phyloP scores from a whole-genome alignment of 2,888 invertebrate genomes.

The Pristionchus maxplancki region DNA sequence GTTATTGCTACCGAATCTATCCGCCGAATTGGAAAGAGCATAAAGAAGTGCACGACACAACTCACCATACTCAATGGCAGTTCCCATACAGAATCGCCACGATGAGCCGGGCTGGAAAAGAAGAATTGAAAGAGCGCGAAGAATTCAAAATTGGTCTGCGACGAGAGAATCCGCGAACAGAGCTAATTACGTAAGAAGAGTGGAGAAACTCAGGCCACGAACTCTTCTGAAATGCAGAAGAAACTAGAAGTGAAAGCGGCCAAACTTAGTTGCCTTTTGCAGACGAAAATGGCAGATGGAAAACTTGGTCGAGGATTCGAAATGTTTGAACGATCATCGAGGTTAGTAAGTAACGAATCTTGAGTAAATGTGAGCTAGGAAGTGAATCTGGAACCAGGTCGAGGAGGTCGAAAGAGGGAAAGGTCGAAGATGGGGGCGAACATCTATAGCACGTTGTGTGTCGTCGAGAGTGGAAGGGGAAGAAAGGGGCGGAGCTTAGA shows the following conservation, averaged over 20 bases:
- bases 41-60: neutral
- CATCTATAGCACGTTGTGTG: neutral
- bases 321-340: neutral
- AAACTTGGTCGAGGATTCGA: neutral
- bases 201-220: slow-evolving; percentile 15
- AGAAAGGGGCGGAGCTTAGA: neutral
- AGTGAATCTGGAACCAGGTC: neutral
- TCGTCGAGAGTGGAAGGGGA: neutral
- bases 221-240: neutral
- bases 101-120: neutral
- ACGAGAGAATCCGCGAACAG: slow-evolving; percentile 23
- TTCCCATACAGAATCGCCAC: neutral
- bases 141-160: neutral
- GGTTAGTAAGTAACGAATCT: neutral
- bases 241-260: neutral
- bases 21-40: neutral
- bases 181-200: neutral
- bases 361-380: neutral
- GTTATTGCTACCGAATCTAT: no score
- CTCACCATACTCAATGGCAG: slow-evolving; percentile 4
- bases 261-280: neutral
- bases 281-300: neutral
- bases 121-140: neutral
- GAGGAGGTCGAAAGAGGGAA: neutral
- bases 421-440: neutral